These are phyloP conservation scores for Vanessa cardui DNA, from an alignment of 2,888 invertebrate species.

Conservation along the genomic window DNA sequence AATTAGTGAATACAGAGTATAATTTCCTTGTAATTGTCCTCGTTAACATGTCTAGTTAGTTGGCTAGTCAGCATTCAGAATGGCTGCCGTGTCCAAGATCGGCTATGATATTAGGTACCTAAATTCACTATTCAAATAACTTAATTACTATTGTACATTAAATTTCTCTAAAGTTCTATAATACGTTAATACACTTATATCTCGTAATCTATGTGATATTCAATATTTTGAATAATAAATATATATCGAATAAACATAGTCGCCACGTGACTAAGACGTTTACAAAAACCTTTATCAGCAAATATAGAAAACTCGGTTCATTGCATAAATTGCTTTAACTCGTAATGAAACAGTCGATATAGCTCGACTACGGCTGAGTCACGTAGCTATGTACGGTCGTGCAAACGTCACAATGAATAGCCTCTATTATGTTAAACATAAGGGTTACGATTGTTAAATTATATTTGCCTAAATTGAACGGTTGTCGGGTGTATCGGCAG, in stretches of 20 bases:
- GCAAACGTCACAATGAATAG: constrained; percentile 7
- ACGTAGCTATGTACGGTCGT: constrained; percentile 29
- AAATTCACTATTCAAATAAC: too few species aligned
- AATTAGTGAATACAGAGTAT: too few species aligned
- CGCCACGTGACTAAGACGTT: constrained; percentile 12
- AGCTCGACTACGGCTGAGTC: constrained; percentile 33
- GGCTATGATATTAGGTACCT: too few species aligned
- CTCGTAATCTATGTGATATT: not conserved
- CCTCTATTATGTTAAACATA: constrained; percentile 20
- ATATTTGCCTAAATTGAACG: constrained; percentile 15
- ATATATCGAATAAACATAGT: not conserved
- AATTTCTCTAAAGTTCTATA: too few species aligned
- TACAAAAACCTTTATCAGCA: constrained; percentile 25
- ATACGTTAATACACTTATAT: not conserved
- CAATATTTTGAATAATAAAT: constrained; percentile 2
- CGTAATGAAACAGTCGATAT: constrained; percentile 36
- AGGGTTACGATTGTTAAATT: constrained; percentile 20
- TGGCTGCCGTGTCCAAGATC: too few species aligned
- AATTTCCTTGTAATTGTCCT: too few species aligned
- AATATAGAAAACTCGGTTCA: constrained; percentile 37
- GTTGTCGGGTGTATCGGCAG: constrained; percentile 38
- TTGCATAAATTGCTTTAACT: constrained; percentile 37
- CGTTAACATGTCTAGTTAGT: too few species aligned
- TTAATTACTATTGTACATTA: too few species aligned
- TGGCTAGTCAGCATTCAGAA: too few species aligned